Conservation (phyloP, 1,140 invertebrate species). For the Eriosoma lanigerum region DNA sequence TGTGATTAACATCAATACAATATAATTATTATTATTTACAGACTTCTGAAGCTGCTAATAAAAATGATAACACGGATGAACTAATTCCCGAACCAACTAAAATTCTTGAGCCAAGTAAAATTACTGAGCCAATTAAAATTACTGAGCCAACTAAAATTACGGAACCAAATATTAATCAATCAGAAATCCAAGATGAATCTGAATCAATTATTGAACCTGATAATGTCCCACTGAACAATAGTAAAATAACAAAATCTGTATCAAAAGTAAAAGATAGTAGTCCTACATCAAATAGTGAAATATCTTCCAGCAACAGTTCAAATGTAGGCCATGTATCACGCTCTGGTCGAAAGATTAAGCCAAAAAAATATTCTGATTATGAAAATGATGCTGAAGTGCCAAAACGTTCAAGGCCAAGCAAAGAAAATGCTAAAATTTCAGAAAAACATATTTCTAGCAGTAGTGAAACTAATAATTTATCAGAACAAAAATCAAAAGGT, state of each 20-base stretch:
- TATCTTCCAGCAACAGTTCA: conserved; percentile 15
- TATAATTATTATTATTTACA: conserved; percentile 8
- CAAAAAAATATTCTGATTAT: conserved; percentile 60
- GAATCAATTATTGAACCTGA: background rate
- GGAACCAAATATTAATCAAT: too few species aligned
- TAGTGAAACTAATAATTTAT: background rate
- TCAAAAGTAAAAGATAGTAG: conserved; percentile 32
- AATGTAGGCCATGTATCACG: conserved; percentile 66
- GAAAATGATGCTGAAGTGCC: conserved; percentile 32
- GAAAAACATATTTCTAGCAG: conserved; percentile 1
- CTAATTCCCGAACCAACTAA: background rate
- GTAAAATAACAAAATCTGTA: background rate
- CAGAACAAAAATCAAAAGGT: conserved; percentile 39
- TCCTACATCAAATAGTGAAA: background rate
- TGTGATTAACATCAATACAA: too few species aligned
- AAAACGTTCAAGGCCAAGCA: conserved; percentile 28
- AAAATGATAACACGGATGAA: background rate
- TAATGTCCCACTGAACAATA: background rate
- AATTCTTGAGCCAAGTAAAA: too few species aligned
- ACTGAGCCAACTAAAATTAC: background rate
- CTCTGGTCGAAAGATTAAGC: conserved; percentile 75
- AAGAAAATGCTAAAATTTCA: conserved; percentile 26
- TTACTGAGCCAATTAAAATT: background rate
- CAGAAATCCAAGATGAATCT: background rate
- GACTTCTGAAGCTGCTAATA: background rate